Evolutionary conservation across 2,797 vertebrate species (phyloP), one percentile per base, ranked within the genome.

Genomic region (Heterohyrax brucei): DNA sequence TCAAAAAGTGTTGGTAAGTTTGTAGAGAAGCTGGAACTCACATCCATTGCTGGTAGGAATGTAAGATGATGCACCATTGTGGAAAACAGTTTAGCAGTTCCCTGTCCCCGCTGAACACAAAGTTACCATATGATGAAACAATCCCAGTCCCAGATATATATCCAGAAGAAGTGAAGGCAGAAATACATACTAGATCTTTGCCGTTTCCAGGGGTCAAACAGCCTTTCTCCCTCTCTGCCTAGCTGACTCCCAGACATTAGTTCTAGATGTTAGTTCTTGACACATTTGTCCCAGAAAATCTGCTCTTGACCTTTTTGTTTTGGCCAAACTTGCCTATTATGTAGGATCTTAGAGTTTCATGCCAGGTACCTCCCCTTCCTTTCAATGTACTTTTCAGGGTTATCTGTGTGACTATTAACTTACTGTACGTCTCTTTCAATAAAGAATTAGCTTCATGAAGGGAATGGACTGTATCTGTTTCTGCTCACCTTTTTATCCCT

Each of bases 391-490:
- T 70, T 97, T 30, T 83, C 68, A 46, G 73, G 4, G n/a, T 89
- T 86, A 26, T 79, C 73, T 83, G 24, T 89, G 26, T 89, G 26
- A 89, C 80, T 93, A 26, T 87, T 84, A 77, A 50, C n/a, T 84
- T 56, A 94, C 46, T 93, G 21, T 83, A n/a, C 33, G 87, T 89
- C 28, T 85, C 76, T 92, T 44, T 26, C 26, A 64, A 30, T 70
- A 66, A 91, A 70, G 28, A 62, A 3, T 83, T 91, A 93, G 24
- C 66, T 91, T 62, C 53, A 9, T 33, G 64, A 93, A 87, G 83
- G 70, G 72, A 85, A 64, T 48, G 7, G n/a, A 70, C 79, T 30
- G 53, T 44, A 12, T 78, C 48, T 46, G 2, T 81, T 94, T 94
- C 48, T 91, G 24, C 68, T 85, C 18, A 68, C 2, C 7, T 76